Base-by-base conservation (phyloP, 2,888 invertebrate species). In the Aphrophora alni region DNA sequence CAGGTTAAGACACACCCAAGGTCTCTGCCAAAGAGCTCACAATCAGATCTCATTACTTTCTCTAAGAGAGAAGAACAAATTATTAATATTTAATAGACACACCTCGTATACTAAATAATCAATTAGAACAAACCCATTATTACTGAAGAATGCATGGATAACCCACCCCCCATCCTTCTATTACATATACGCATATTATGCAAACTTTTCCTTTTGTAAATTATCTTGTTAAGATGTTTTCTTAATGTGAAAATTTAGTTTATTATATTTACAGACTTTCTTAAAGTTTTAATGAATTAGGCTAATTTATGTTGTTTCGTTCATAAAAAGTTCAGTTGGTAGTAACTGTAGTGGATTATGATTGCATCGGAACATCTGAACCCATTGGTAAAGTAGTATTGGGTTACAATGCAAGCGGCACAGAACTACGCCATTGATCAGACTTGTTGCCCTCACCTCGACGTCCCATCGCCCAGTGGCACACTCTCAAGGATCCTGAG, bases 401-500 rank as follows among this genome's bases (percentile, higher is more conserved):
- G 86, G 99, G 99, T 79, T 98, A 98, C 91, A 98, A 97, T 90
- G 98, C 98, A 86, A 95, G 96, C 83, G 99, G 99, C 85, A 98
- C 99, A 44, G 99, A 99, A 90, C 91, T 99, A 84, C 95, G 99
- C 86, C 99, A 99, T 90, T 99, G 99, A 99, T 98, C 98, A 84
- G 99, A 99, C 90, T 99, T 99, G 99, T 90, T 99, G 90, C 99
- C 99, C 87, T 98, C 98, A 86, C 99, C 99, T 71, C 93, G 99
- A 87, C 94, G 99, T 89, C 99, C 99, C 82, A 99, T 99, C 87
- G 99, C 99, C 86, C 99, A 99, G 89, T 99, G 99, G 99, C 99
- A 99, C 89, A 98, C 99, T 85, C 94, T 99, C 85, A 98, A 98
- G 90, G 98, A 98, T 90, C 95, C 98, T 86, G 96, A 99, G 89